These are phyloP conservation scores for Chorisops tibialis DNA, from an alignment of 2,888 invertebrate genomes.

Conservation along the genomic window DNA sequence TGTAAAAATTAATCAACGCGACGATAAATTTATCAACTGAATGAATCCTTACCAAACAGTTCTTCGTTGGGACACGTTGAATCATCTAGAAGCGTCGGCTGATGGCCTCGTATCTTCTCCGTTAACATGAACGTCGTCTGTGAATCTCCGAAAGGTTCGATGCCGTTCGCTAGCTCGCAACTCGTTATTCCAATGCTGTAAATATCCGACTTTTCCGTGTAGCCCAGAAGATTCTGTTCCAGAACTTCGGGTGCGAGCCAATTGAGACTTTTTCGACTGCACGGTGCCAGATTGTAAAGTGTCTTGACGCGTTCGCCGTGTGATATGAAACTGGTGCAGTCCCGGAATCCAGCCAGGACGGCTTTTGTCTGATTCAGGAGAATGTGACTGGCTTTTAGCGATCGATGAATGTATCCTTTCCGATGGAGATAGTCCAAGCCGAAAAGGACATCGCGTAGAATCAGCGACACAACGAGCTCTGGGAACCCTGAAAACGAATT, in stretches of 20 bases:
- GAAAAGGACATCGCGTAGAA: slow-evolving; percentile 72
- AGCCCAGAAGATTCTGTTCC: slow-evolving; percentile 84
- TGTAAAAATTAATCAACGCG: not conserved
- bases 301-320: slow-evolving; percentile 67
- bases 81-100: slow-evolving; percentile 72
- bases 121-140: slow-evolving; percentile 86
- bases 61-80: slow-evolving; percentile 62
- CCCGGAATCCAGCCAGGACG: slow-evolving; percentile 74
- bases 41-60: slow-evolving; percentile 43
- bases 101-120: slow-evolving; percentile 75
- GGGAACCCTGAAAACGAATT: slow-evolving; percentile 66
- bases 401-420: slow-evolving; percentile 81
- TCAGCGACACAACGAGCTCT: slow-evolving; percentile 75
- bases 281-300: slow-evolving; percentile 74
- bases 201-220: slow-evolving; percentile 84
- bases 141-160: slow-evolving; percentile 81
- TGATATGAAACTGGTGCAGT: slow-evolving; percentile 69
- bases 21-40: slow-evolving; percentile 32
- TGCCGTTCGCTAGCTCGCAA: slow-evolving; percentile 86
- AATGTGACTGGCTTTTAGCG: slow-evolving; percentile 80
- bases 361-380: slow-evolving; percentile 68
- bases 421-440: slow-evolving; percentile 83
- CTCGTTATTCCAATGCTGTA: slow-evolving; percentile 86
- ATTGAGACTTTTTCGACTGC: slow-evolving; percentile 61
- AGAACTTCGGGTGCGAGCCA: slow-evolving; percentile 92